Base-by-base conservation (phyloP, 2,888 invertebrate genomes). In the Antheraea yamamai region DNA sequence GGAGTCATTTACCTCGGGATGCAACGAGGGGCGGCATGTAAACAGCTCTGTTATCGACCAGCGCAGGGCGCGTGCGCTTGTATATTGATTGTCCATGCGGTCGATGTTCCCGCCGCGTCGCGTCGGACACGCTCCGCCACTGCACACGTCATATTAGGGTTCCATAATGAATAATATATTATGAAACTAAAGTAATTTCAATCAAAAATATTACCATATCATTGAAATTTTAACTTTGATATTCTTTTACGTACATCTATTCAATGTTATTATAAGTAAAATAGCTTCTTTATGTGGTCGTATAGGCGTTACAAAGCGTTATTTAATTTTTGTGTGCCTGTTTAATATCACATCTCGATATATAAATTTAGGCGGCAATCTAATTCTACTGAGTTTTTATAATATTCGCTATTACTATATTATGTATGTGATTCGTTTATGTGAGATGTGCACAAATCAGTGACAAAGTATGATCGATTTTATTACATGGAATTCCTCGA, bases 1-100 rank as follows among this genome's bases (percentile, higher is more conserved):
- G 85, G 78, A 90, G 91, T 91, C 92, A 88, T 92, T 92, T 92
- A 91, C 92, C 92, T 85, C 88, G 78, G 84, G 82, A 81, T 84
- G 87, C 87, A 83, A 80, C 80, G 85, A 80, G 87, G 89, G 90
- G 88, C 90, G 91, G 90, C 90, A 91, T 89, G 88, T 70, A 70
- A 70, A 70, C 70, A 70, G 70, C n/a, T 39, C 20, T 39, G 70
- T 35, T 70, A 70, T 70, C 39, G 70, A 70, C 70, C 70, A 23
- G 70, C 8, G 8, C 18, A 35, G 70, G 39, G 70, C 90, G 92
- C 91, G 87, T 85, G 90, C 88, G 89, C 81, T 75, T 72, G 66
- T 74, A 58, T 81, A 91, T 90, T 81, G 91, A 90, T 87, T 30
- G 64, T 66, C 26, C 64, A 30, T 10, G 12, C 78, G 76, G 76